Base-by-base conservation (phyloP, 1,140 invertebrate species). In the Thaumatotibia leucotreta region DNA sequence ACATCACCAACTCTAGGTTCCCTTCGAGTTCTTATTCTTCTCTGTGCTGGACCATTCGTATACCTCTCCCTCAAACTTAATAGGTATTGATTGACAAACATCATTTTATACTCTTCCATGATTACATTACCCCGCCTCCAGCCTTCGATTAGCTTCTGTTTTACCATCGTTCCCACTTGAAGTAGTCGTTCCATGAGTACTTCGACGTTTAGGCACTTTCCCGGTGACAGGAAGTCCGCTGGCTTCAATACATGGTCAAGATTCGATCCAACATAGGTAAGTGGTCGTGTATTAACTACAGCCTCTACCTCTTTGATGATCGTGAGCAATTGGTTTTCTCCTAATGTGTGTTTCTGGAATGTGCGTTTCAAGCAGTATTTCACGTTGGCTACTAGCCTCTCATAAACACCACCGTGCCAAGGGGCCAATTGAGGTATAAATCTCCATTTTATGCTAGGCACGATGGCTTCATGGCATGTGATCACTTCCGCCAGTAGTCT, bases 331-430 rank as follows among this genome's bases (percentile, higher is more conserved):
- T 68, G 27, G 14, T 3, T n/a, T 10, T 64, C 50, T 31, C 45
- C 61, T 11, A 68, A 29, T 2, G 49, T 8, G 29, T 68, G 62
- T 45, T 68, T 68, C 1, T 64, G 62, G 27, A 68, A 4, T 31
- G 67, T 68, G 0, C 67, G 4, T 64, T 68, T 68, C 4, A 68
- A 23, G 22, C 67, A 68, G 35, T 68, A 32, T 33, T 68, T 68
- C 1, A 68, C 62, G 1, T 64, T 2, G 1, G 23, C 62, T 23
- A 68, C 29, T 17, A 68, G 10, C 9, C 67, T n/a, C 20, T 68
- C 67, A 45, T 68, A 68, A 4, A 68, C 23, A 22, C 62, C 67
- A 6, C 67, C 67, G 61, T 31, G 29, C 67, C 67, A 68, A 2
- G 67, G 67, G 1, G 67, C 49, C 10, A 68, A 14, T 31, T 64